These are phyloP conservation scores for Tridacna crocea DNA, from an alignment of 2,888 invertebrate species.

Conservation along the genomic window DNA sequence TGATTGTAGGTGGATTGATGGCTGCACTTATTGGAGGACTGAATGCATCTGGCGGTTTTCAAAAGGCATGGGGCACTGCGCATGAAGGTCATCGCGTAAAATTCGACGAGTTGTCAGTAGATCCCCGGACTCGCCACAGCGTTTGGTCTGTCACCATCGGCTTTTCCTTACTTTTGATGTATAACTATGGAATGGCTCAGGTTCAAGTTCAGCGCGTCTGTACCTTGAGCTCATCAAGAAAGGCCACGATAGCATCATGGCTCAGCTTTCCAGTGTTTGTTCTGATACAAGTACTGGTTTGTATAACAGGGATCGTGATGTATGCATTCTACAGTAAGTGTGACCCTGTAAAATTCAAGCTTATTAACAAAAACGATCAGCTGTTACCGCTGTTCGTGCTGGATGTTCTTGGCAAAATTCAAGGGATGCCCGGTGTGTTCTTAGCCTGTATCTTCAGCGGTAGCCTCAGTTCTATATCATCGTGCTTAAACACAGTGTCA, in stretches of 20 bases:
- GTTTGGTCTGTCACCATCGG: constrained; percentile 9
- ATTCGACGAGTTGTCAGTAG: background rate
- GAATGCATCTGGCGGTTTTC: background rate
- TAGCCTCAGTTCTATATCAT: constrained; percentile 36
- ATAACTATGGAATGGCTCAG: background rate
- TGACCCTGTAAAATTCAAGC: constrained; percentile 18
- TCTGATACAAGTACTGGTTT: constrained; percentile 19
- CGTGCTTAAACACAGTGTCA: constrained; percentile 48
- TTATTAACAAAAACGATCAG: constrained; percentile 84
- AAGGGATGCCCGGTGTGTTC: constrained; percentile 12
- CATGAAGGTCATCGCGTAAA: background rate
- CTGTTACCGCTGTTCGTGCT: constrained; percentile 95
- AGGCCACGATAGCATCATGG: constrained; percentile 4
- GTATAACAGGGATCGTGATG: constrained; percentile 46
- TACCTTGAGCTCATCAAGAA: background rate
- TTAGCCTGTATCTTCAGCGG: constrained; percentile 14
- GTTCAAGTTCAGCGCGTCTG: constrained; percentile 1
- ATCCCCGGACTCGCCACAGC: constrained; percentile 13
- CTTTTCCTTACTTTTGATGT: background rate
- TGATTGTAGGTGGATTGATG: background rate
- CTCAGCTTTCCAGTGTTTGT: background rate
- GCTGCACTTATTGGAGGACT: constrained; percentile 3
- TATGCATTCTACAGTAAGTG: constrained; percentile 49
- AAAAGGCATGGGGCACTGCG: constrained; percentile 6
- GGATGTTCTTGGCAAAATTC: constrained; percentile 85